A percentile compares a stretch with the other conserved stretches of the same genome.
These are phyloP conservation scores for Galerucella pusilla DNA, from an alignment of 2,888 invertebrate genomes.

Conservation along the genomic window DNA sequence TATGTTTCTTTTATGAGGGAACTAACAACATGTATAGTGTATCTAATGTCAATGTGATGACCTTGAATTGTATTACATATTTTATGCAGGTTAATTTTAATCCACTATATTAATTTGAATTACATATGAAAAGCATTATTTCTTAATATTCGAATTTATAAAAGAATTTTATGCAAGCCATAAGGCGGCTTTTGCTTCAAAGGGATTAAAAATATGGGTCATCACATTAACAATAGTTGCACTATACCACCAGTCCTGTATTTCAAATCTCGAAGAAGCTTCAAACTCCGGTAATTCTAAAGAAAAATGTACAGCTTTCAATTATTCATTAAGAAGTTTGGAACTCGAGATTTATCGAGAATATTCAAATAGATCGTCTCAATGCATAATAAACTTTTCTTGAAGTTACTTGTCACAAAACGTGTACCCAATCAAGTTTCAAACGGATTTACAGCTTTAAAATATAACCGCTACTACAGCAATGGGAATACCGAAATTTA, in stretches of 20 bases:
- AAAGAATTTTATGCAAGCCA: no score
- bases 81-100: no score
- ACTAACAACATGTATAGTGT: not conserved
- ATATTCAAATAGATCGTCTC: not conserved
- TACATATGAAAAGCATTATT: no score
- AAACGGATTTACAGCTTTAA: not conserved
- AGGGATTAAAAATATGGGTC: no score
- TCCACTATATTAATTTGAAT: no score
- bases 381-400: not conserved
- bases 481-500: not conserved
- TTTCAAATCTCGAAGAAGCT: not conserved
- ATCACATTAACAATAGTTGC: no score
- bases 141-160: no score
- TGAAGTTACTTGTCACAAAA: not conserved
- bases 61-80: no score
- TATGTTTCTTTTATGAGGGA: not conserved
- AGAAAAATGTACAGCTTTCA: not conserved
- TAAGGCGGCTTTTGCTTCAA: no score
- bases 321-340: not conserved
- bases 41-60: no score
- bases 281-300: not conserved
- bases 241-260: not conserved
- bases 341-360: not conserved
- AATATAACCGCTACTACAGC: not conserved
- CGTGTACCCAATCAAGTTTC: not conserved